Conservation (phyloP, 2,797 vertebrate species). For the Pseudomugil tenellus region DNA sequence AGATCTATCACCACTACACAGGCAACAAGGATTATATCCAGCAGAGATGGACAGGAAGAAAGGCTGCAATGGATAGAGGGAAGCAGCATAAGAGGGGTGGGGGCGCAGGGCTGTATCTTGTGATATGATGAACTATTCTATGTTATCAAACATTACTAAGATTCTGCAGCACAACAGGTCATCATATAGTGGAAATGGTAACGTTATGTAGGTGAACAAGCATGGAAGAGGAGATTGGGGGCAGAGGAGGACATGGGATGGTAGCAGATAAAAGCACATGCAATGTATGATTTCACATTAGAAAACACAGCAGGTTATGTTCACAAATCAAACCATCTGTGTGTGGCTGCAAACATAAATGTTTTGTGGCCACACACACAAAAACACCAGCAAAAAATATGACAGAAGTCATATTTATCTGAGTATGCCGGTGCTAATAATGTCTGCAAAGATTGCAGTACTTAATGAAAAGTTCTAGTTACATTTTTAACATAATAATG, state of each 20-base stretch:
- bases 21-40: constrained; percentile 76
- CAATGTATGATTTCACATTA: constrained; percentile 61
- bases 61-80: constrained; percentile 23
- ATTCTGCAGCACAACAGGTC: constrained; percentile 62
- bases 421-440: neutral
- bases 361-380: constrained; percentile 5
- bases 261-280: constrained; percentile 65
- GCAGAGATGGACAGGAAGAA: constrained; percentile 55
- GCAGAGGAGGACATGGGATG: constrained; percentile 39
- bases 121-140: constrained; percentile 61
- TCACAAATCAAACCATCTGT: constrained; percentile 13
- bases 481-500: neutral
- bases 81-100: constrained; percentile 12
- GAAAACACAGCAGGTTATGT: constrained; percentile 62
- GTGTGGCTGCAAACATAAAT: constrained; percentile 31
- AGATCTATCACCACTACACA: constrained; percentile 70
- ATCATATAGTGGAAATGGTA: constrained; percentile 50
- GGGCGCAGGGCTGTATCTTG: constrained; percentile 31
- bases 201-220: constrained; percentile 33
- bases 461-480: neutral
- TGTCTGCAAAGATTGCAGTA: neutral
- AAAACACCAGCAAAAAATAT: constrained; percentile 2
- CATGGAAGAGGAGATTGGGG: constrained; percentile 55
- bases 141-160: constrained; percentile 60
- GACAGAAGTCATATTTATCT: neutral